A percentile compares a stretch with the other conserved stretches of the same genome.
phyloP scores from a whole-genome alignment of 2,888 invertebrate genomes.

The Cataglyphis altisquamis region DNA sequence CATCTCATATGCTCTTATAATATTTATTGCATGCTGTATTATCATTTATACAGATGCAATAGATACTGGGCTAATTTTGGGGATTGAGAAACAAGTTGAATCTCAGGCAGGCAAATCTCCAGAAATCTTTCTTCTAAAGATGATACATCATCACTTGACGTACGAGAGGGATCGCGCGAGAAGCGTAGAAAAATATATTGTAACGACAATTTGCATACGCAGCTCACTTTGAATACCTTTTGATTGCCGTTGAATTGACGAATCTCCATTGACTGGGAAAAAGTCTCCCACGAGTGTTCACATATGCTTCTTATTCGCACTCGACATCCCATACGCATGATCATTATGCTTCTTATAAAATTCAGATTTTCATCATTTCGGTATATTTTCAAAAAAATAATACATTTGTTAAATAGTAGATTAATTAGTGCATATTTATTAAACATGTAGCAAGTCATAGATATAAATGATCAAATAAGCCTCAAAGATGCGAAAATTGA shows the following conservation, averaged over 20 bases:
- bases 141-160: slow-evolving; percentile 80
- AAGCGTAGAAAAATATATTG: slow-evolving; percentile 67
- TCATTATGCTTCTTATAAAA: not conserved
- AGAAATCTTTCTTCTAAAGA: slow-evolving; percentile 20
- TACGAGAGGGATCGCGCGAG: slow-evolving; percentile 56
- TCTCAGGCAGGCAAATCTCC: not conserved
- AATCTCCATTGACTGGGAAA: slow-evolving; percentile 60
- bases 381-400: not conserved
- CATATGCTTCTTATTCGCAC: slow-evolving; percentile 33
- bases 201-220: slow-evolving; percentile 79
- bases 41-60: not conserved
- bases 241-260: slow-evolving; percentile 79
- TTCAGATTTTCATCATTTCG: not conserved
- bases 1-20: not conserved
- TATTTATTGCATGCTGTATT: not conserved
- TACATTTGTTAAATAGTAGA: not conserved
- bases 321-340: not conserved
- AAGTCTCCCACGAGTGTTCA: slow-evolving; percentile 47
- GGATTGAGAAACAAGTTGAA: not conserved
- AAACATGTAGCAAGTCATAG: not conserved
- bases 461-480: not conserved
- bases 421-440: not conserved
- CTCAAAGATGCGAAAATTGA: not conserved
- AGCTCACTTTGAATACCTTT: slow-evolving; percentile 75
- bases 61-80: not conserved